Base-by-base conservation (phyloP, 2,113 vertebrate species). In the Gadus macrocephalus region DNA sequence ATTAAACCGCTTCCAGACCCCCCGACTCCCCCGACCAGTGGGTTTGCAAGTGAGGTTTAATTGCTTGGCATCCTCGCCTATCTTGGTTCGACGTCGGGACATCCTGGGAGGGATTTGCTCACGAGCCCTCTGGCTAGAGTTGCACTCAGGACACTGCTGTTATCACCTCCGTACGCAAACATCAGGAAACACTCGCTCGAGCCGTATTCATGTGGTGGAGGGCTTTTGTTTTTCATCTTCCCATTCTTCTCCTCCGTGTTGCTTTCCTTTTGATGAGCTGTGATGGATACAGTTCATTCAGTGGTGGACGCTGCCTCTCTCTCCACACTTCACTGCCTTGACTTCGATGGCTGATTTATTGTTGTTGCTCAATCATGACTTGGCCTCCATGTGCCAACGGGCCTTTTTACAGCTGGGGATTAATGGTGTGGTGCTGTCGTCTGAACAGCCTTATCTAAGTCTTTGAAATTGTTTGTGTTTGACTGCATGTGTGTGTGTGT, bases 1-100 rank as follows among this genome's bases (percentile, higher is more conserved):
- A 92, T 92, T 91, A 91, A 91, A 92, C 91, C 74, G 78, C 84
- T 93, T 92, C 91, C 90, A 92, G 89, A 91, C 90, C 67, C 90
- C 67, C 59, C 85, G 85, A 86, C 87, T 90, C 86, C 90, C 89
- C 42, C 81, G 88, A 89, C 79, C 79, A 90, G 85, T 83, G 74
- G 78, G 87, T 89, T 90, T 85, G 89, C 75, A 76, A 81, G 85
- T 90, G 42, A 49, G 42, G 42, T 49, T 49, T 89, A 89, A 91
- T 91, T 89, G 86, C 83, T 80, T 89, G 88, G 88, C 88, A 84
- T 91, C 84, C 74, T 61, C 22, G 70, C 80, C 77, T 75, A 74
- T 87, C 73, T 79, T 64, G 82, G 80, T 76, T 82, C 78, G 82
- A 85, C 72, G 74, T 31, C 68, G 79, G 84, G 83, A 49, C 78